Evolutionary conservation across 2,797 vertebrate genomes (phyloP), one percentile per base, ranked within the genome.

Genomic region (Acrossocheilus fasciatus): DNA sequence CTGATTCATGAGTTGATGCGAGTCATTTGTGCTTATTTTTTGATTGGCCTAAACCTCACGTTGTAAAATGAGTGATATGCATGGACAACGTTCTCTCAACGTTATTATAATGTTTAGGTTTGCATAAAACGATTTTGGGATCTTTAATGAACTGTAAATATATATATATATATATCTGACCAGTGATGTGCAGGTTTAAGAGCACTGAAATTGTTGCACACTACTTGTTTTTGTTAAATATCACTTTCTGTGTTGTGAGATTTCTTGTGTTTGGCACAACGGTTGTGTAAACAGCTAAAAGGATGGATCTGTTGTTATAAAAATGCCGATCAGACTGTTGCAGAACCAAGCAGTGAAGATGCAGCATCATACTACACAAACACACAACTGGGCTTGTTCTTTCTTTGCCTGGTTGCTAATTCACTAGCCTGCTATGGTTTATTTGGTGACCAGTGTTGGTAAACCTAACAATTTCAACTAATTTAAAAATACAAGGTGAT

Each of bases 241-340:
- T 73, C 36, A 11, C 30, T 77, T 82, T 69, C 11, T 79, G 43
- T 47, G 47, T 86, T 69, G 69, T 76, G 59, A 68, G 72, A 82
- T 23, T 45, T 62, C 57, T 72, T 43, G 14, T 17, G 43, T 69
- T 79, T 20, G 81, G 75, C 68, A 80, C 84, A 69, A 47, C 34
- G 45, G 74, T 83, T 59, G 80, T 86, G 54, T 81, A 81, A 87
- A 87, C 83, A 47, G 79, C 79, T 70, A 69, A 84, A 59, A 18
- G 64, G 41, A 66, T 39, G 70, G 18, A 52, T 83, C 86, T 89
- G 90, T 87, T 73, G 69, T 90, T 81, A 87, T 88, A 86, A 88
- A 88, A 90, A 92, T 78, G 68, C 92, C 92, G 93, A 95, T 96
- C 95, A 96, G 96, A 96, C 95, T 94, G 95, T 95, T 95, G 92